Percentiles rank a stretch among this genome's conserved stretches.
Conservation (phyloP, 2,113 vertebrate species). For the Diphyllodes magnificus region DNA sequence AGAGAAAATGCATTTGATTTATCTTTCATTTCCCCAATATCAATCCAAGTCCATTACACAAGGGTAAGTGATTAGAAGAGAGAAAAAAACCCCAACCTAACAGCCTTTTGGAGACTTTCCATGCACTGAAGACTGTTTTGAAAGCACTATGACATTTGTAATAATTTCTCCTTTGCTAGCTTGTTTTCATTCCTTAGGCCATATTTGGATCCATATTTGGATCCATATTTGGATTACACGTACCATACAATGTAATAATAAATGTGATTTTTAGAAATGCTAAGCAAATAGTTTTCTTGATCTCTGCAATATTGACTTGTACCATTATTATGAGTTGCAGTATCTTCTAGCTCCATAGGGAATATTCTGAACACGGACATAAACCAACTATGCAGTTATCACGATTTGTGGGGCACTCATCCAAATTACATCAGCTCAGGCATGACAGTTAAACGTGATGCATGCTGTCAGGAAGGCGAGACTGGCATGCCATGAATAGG, state of each 20-base stretch:
- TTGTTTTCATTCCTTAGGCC: not conserved
- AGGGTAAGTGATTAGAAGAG: not conserved
- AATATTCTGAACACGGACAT: not conserved
- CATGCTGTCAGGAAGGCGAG: not conserved
- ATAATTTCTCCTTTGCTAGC: not conserved
- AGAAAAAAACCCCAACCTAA: not conserved
- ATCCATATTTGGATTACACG: not conserved
- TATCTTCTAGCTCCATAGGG: not conserved
- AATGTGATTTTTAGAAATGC: not conserved
- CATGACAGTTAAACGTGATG: not conserved
- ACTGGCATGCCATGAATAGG: not conserved
- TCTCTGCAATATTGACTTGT: not conserved
- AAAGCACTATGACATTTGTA: not conserved
- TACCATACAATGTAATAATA: not conserved
- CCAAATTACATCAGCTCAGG: not conserved
- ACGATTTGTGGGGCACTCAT: not conserved
- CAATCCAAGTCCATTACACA: not conserved
- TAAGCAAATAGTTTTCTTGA: not conserved
- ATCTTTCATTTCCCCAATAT: not conserved
- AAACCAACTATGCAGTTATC: not conserved
- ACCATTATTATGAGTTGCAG: not conserved
- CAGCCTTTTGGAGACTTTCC: not conserved
- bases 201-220: not conserved
- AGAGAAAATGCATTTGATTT: not conserved
- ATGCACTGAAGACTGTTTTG: not conserved